Evolutionary conservation across 2,888 invertebrate species (phyloP), one percentile per base, ranked within the genome.

Genomic region (Athalia circularis): DNA sequence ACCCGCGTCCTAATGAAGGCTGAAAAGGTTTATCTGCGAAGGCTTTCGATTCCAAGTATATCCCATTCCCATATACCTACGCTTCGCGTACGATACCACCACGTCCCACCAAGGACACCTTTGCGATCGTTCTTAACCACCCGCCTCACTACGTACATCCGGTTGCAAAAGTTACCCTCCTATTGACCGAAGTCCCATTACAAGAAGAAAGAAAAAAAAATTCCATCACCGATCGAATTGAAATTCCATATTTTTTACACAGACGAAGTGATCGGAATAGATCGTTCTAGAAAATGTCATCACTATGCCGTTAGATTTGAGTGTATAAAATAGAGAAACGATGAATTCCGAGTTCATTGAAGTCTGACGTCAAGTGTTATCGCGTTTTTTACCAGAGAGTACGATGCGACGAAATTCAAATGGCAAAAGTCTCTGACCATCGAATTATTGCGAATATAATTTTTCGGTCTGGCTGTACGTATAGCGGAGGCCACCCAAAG

Each of bases 1-100:
- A 90, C 89, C 88, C 89, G 88, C 88, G 89, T 87, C 88, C 90
- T 90, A 90, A 90, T 90, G 90, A 90, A 90, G 90, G 87, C 87
- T 89, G 64, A 75, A 61, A 64, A 75, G 89, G 86, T 90, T 90
- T 90, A 90, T 90, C 90, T 90, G 87, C 72, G 50, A 88, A 88
- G 88, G 87, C 88, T 88, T 87, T 90, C 90, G 89, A 89, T 90
- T 90, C 90, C 86, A 87, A 88, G 90, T 90, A 90, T 89, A 89
- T 88, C 88, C 89, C 88, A 87, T 89, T 88, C 89, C 88, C 87
- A 72, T 72, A 72, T 59, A 72, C 72, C 75, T 75, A 64, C 75
- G 59, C 75, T 62, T 61, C 62, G 75, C 75, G 61, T 75, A 75
- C 52, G 62, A 50, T 64, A 64, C 75, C 59, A 75, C 75, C 64